phyloP scores from a whole-genome alignment of 2,797 vertebrate species.

The Presbytis comata region DNA sequence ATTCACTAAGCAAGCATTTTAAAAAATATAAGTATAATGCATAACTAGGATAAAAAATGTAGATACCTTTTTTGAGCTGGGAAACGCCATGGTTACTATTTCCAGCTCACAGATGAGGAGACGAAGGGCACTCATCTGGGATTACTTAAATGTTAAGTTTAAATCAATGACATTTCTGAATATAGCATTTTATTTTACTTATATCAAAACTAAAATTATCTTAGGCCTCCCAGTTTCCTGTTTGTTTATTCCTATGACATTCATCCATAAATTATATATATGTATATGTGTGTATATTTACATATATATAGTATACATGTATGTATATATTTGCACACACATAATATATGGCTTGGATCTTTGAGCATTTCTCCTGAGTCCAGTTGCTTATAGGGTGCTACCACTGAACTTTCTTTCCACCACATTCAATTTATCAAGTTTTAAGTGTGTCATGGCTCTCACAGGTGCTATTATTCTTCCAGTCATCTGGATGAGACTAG shows the following conservation, averaged over 20 bases:
- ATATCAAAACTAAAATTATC: background rate
- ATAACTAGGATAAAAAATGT: background rate
- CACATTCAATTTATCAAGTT: background rate
- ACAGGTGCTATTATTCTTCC: conserved; percentile 35
- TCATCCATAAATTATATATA: background rate
- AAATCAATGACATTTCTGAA: background rate
- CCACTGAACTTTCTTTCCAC: background rate
- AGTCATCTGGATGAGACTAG: conserved; percentile 33
- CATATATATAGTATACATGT: too few relatives aligned
- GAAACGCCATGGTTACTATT: background rate
- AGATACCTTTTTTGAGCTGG: background rate
- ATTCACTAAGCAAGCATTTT: background rate
- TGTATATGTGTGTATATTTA: background rate
- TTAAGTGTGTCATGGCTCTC: background rate
- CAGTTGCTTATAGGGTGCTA: background rate
- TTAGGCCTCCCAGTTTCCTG: background rate
- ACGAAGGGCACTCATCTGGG: background rate
- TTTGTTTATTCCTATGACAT: conserved; percentile 22
- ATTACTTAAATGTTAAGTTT: background rate
- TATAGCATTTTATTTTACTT: background rate
- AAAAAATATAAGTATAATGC: background rate
- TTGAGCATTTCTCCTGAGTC: background rate
- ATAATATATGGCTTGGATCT: background rate
- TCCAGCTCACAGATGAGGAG: background rate
- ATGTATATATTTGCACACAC: rapidly evolving